Evolutionary conservation across 2,113 vertebrate species (phyloP).

Genomic region (Solea senegalensis): DNA sequence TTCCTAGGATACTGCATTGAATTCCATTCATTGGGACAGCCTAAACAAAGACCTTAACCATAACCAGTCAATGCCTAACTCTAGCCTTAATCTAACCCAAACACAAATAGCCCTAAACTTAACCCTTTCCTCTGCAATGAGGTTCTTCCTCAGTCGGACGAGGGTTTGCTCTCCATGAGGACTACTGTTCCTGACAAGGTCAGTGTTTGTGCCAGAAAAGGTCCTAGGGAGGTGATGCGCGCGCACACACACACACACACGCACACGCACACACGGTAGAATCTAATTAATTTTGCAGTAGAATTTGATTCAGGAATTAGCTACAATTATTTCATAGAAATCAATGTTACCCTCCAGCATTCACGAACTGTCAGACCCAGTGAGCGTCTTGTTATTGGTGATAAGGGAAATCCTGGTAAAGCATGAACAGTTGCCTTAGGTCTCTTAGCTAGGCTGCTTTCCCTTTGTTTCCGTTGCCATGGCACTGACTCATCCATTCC

Average conservation of each 20-base stretch:
- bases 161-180: too few relatives aligned
- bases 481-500: conserved; percentile 50
- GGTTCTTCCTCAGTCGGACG: too few relatives aligned
- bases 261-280: conserved; percentile 4
- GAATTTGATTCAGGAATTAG: conserved; percentile 40
- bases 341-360: conserved; percentile 41
- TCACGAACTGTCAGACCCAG: conserved; percentile 48
- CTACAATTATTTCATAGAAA: conserved; percentile 33
- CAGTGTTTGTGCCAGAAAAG: too few relatives aligned
- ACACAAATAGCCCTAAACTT: too few relatives aligned
- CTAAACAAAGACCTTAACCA: too few relatives aligned
- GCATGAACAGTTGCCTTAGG: conserved; percentile 46
- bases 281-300: conserved; percentile 51
- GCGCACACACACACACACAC: neutral
- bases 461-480: conserved; percentile 72
- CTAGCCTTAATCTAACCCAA: too few relatives aligned
- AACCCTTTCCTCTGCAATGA: too few relatives aligned
- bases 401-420: conserved; percentile 61
- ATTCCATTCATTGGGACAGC: too few relatives aligned
- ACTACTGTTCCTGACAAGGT: too few relatives aligned
- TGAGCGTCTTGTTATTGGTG: conserved; percentile 61
- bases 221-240: too few relatives aligned
- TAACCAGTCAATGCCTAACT: too few relatives aligned
- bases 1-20: too few relatives aligned
- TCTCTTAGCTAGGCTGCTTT: conserved; percentile 40